phyloP scores from a whole-genome alignment of 2,113 vertebrate genomes.

The Heliornis fulica region DNA sequence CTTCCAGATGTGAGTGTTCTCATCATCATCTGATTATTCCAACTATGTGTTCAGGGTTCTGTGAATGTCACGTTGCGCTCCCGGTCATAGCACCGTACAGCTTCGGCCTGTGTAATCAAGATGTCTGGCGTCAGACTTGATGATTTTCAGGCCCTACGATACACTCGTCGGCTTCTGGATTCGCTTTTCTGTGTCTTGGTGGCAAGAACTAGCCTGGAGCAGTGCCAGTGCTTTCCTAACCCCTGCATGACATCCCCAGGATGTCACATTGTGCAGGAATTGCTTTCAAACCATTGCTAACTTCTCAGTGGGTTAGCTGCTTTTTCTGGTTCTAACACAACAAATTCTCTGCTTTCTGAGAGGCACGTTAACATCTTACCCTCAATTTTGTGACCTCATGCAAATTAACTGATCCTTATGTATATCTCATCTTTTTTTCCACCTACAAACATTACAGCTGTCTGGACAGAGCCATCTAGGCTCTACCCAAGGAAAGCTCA shows the following conservation, averaged over 20 bases:
- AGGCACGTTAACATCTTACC: not conserved
- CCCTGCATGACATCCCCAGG: conserved; percentile 14
- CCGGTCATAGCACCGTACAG: not conserved
- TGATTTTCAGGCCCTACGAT: not conserved
- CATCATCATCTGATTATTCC: not conserved
- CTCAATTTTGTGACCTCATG: not conserved
- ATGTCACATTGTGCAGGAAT: conserved; percentile 4
- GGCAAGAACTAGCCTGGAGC: not conserved
- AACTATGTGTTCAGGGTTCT: not conserved
- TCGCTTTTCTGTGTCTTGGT: conserved; percentile 19
- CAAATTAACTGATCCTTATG: not conserved
- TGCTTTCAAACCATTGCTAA: conserved; percentile 16
- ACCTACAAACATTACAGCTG: not conserved
- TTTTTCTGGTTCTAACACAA: not conserved
- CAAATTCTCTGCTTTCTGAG: not conserved
- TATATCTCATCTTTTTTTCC: not conserved
- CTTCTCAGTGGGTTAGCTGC: conserved; percentile 8
- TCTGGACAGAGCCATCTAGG: not conserved
- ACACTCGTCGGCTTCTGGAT: conserved; percentile 1
- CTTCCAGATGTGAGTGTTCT: conserved; percentile 3
- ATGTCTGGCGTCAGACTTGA: not conserved
- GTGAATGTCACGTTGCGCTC: not conserved
- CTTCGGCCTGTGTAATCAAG: not conserved
- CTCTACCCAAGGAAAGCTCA: not conserved
- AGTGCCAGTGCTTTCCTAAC: conserved; percentile 37